Evolutionary conservation across 30 jellyfish, hydroid and myxozoan genomes (phyloP).

Genomic region (Chrysaora quinquecirrha): DNA sequence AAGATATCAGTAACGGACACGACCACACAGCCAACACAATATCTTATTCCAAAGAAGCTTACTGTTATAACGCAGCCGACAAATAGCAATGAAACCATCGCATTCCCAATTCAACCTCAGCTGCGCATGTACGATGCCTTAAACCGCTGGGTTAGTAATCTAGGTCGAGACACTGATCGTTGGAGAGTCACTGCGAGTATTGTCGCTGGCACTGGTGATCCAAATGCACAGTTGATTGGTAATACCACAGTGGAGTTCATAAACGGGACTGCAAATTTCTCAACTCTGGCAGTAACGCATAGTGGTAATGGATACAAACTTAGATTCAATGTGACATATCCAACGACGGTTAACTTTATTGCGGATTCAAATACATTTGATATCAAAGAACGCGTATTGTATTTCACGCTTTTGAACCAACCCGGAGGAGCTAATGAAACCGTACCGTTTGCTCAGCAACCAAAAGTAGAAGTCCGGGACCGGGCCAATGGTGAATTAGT

Average conservation of each 20-base stretch:
- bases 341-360: slow-evolving; percentile 51
- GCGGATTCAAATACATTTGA: slow-evolving; percentile 53
- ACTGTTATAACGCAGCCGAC: slow-evolving; percentile 39
- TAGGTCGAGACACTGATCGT: slow-evolving; percentile 67
- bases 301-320: slow-evolving; percentile 83
- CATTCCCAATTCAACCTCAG: slow-evolving; percentile 73
- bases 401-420: slow-evolving; percentile 24
- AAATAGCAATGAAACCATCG: slow-evolving; percentile 84
- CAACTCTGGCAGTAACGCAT: slow-evolving; percentile 83
- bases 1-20: slow-evolving; percentile 1
- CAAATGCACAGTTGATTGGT: slow-evolving; percentile 73
- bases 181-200: slow-evolving; percentile 87
- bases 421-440: slow-evolving; percentile 67
- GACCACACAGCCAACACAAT: slow-evolving; percentile 29
- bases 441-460: slow-evolving; percentile 74
- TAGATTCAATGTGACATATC: slow-evolving; percentile 79
- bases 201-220: slow-evolving; percentile 75
- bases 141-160: slow-evolving; percentile 73
- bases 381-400: slow-evolving; percentile 78
- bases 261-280: slow-evolving; percentile 91
- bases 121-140: slow-evolving; percentile 76
- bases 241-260: slow-evolving; percentile 75
- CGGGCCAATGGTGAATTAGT: slow-evolving; percentile 72
- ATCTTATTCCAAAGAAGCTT: slow-evolving; percentile 75
- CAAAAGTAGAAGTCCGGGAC: slow-evolving; percentile 74